Evolutionary conservation across 2,113 vertebrate genomes (phyloP), one percentile per base, ranked within the genome.

Genomic region (Hypomesus transpacificus): DNA sequence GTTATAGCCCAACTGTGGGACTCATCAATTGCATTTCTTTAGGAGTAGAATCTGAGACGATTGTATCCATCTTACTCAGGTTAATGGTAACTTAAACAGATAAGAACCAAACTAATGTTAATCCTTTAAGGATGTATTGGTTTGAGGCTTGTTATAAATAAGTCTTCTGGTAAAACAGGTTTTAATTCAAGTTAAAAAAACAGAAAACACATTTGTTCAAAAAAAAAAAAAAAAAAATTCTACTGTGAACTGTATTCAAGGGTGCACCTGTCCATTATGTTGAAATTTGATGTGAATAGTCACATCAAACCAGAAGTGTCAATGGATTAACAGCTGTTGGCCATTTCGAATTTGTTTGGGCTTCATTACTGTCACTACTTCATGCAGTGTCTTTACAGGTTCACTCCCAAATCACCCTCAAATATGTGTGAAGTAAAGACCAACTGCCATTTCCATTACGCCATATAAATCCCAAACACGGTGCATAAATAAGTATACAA

Each of bases 111-210:
- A n/a, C n/a, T n/a, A n/a, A n/a, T n/a, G n/a, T n/a, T n/a, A n/a
- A n/a, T 46, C 39, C 39, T 46, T 13, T 46, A 46, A 46, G 39
- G 39, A 46, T 46, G 39, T 46, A 46, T 46, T 24, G 24, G 14
- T 16, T 26, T 24, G 16, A 26, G 59, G 26, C 31, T 17, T 31
- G 3, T 61, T 13, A 82, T 75, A 69, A 84, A 68, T 77, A 65
- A 82, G 74, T 81, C 76, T 75, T 78, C 82, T 72, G 80, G 83
- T 82, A 86, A 86, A 77, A 73, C 28, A 52, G 6, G 31, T 83
- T 90, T 88, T 88, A 89, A 90, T 89, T 87, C 76, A 87, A 84
- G 79, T 89, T 90, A 90, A 86, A 88, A 76, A 77, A 83, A 46
- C 7, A 46, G 39, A 46, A 31, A 67, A 68, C 53, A 67, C 60